A percentile compares a stretch with the other conserved stretches of the same genome.
These are phyloP conservation scores for Agrotis exclamationis DNA, from an alignment of 2,888 invertebrate genomes.

Conservation along the genomic window DNA sequence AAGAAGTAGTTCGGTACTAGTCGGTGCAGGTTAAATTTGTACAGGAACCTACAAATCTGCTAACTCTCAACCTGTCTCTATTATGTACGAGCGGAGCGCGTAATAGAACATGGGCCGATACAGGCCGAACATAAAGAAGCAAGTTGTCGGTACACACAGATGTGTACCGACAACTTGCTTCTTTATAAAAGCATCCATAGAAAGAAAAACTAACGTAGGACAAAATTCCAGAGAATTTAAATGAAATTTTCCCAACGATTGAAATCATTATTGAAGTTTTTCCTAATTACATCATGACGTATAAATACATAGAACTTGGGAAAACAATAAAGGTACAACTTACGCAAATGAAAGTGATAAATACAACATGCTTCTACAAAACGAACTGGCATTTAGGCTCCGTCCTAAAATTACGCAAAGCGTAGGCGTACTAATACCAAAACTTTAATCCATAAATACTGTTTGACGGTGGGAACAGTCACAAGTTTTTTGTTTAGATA, in stretches of 20 bases:
- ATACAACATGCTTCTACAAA: constrained; percentile 5
- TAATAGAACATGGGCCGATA: no score
- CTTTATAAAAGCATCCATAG: no score
- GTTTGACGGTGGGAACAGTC: constrained; percentile 39
- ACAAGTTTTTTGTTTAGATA: constrained; percentile 45
- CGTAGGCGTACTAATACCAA: constrained; percentile 20
- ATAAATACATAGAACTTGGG: not conserved
- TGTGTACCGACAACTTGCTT: no score
- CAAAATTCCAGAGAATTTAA: not conserved
- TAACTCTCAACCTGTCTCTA: no score
- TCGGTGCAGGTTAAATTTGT: no score
- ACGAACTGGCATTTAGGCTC: not conserved
- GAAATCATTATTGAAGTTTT: constrained; percentile 1
- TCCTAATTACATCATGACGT: no score
- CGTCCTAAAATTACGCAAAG: constrained; percentile 28
- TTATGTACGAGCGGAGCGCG: no score
- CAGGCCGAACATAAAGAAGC: no score
- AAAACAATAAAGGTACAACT: not conserved
- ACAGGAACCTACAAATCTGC: no score
- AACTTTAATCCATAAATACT: constrained; percentile 55
- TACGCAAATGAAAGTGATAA: constrained; percentile 4
- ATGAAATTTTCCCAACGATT: not conserved
- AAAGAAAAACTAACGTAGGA: not conserved
- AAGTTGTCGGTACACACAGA: no score
- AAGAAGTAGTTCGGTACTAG: no score